Base-by-base conservation (phyloP, 2,888 invertebrate genomes). In the Leptogaster cylindrica region DNA sequence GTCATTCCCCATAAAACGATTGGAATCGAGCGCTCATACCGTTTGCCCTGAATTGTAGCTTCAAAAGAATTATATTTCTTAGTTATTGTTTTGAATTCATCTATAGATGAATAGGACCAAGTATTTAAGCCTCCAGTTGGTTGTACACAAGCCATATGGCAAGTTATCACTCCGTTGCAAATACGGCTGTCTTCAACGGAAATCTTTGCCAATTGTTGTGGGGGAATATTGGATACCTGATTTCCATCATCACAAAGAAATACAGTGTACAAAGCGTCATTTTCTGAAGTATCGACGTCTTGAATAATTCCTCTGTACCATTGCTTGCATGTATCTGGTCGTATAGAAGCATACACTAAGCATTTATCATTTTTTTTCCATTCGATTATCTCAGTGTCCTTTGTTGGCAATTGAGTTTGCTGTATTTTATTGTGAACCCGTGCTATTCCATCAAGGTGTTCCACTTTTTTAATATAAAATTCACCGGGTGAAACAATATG, bases 61-160 rank as follows among this genome's bases (percentile, higher is more conserved):
- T 72, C 71, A 2, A 71, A 82, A 72, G 67, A 81, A 77, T 82
- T 79, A 74, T 86, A 86, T 0, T 79, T 81, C 1, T 80, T 78
- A 1, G 88, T 76, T 2, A 86, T 78, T 10, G 85, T 84, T 46
- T 82, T 81, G 1, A 91, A 82, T 71, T 82, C 85, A 70, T 88
- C 86, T 25, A 85, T 85, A 0, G 90, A 73, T 2, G 75, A 73
- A 7, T 70, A 65, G 0, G 77, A 73, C 81, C 80, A 80, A 1
- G 44, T 65, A 31, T 66, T 61, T 4, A 83, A 82, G 0, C 86
- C 88, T 0, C 89, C 88, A 0, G 90, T 89, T 0, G 93, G 89
- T 20, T 82, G 78, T 7, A 93, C 84, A 16, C 89, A 89, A 1
- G 85, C 86, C 55, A 94, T 76, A 75, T 89, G 88, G 70, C 92